Base-by-base conservation (phyloP, 2,888 invertebrate species). In the Lepidocyrtinus sp. region DNA sequence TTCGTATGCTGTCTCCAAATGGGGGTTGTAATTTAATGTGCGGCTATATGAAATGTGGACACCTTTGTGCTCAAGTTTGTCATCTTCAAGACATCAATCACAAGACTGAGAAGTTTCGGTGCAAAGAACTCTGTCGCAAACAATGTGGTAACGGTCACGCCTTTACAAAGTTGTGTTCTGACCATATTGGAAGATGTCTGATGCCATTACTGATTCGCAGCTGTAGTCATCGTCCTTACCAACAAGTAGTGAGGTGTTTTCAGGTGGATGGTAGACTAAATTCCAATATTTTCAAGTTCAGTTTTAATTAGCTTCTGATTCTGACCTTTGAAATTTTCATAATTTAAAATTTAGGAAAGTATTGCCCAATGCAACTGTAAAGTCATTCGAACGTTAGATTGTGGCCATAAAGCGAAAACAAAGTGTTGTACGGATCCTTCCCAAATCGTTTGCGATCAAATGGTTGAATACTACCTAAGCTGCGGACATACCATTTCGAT, bases 41-140 rank as follows among this genome's bases (percentile, higher is more conserved):
- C 21, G 75, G 70, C 9, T 21, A 22, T 12, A 62, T 70, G 55
- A 15, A n/a, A 2, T 76, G 76, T 45, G 76, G 76, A n/a, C 76
- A 76, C 55, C 1, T 7, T n/a, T 76, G 76, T 17, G 24, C 36
- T 0, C 5, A 64, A n/a, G 17, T 5, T 0, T 76, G 76, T 25
- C 76, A 76, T 65, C 24, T 64, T 5, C 3, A 26, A 1, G 75
- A 75, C 61, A 25, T 5, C 0, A 36, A 46, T 12, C 75, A 75
- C 26, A 0, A 0, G 12, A 26, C 63, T 7, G 50, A 63, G n/a
- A 21, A 55, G 2, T 75, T 17, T n/a, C 19, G 55, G 0, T 75
- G 75, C 55, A n/a, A 17, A 19, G 0, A 17, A 1, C 46, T 25
- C 0, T 75, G 75, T 24, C 1, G 24, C 7, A 12, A 64, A n/a